These are phyloP conservation scores for Sebastolobus alascanus DNA, from an alignment of 2,797 vertebrate genomes.

Conservation along the genomic window DNA sequence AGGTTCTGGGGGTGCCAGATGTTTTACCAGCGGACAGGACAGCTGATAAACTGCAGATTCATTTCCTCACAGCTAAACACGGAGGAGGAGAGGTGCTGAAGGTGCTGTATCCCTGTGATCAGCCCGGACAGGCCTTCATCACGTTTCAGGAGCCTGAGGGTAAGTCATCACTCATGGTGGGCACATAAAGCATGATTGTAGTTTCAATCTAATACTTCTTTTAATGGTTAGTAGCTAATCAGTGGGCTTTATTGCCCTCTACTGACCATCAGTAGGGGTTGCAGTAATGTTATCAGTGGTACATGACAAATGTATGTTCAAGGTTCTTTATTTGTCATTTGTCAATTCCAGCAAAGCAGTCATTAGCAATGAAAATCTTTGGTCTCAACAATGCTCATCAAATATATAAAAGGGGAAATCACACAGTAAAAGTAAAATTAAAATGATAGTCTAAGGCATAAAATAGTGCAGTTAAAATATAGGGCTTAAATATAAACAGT, in stretches of 20 bases:
- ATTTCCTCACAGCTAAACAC: slow-evolving; percentile 66
- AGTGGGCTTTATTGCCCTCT: background rate
- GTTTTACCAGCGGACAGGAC: background rate
- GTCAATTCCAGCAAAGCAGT: too few relatives aligned
- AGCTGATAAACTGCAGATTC: slow-evolving; percentile 69
- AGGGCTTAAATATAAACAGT: too few relatives aligned
- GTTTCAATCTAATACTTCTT: background rate
- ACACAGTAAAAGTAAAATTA: too few relatives aligned
- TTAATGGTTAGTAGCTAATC: background rate
- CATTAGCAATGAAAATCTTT: too few relatives aligned
- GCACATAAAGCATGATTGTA: background rate
- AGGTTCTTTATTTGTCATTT: too few relatives aligned
- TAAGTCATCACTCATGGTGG: slow-evolving; percentile 39
- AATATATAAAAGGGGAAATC: too few relatives aligned
- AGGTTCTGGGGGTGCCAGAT: slow-evolving; percentile 46
- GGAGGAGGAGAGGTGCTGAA: slow-evolving; percentile 63
- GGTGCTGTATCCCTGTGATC: slow-evolving; percentile 62
- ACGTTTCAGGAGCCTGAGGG: slow-evolving; percentile 60
- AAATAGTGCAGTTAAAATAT: too few relatives aligned
- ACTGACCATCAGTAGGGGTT: background rate
- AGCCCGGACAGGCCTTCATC: slow-evolving; percentile 48
- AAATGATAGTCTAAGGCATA: too few relatives aligned
- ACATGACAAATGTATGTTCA: background rate
- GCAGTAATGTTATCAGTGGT: background rate
- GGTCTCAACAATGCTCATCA: too few relatives aligned